These are phyloP conservation scores for Ophion ellenae DNA, from an alignment of 2,888 invertebrate species.

Conservation along the genomic window DNA sequence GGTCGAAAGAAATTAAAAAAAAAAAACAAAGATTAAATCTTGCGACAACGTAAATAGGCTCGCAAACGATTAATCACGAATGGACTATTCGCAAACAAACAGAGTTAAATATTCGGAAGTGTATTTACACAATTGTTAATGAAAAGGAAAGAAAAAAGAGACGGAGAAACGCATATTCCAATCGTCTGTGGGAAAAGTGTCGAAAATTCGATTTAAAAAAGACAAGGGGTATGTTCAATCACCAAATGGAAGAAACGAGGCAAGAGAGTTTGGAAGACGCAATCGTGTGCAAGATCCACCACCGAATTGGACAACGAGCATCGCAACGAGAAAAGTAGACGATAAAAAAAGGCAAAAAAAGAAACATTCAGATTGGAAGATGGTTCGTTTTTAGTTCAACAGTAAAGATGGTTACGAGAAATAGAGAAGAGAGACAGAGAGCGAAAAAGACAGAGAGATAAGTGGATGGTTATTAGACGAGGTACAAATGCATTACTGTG, in stretches of 20 bases:
- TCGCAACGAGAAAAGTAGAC: slow-evolving; percentile 68
- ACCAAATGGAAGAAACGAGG: slow-evolving; percentile 70
- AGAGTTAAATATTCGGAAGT: slow-evolving; percentile 42
- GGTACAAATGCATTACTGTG: slow-evolving; percentile 46
- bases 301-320: slow-evolving; percentile 68
- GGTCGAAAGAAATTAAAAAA: slow-evolving; percentile 35
- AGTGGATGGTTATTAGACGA: slow-evolving; percentile 43
- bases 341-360: slow-evolving; percentile 65
- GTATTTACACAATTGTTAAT: slow-evolving; percentile 60
- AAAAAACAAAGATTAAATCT: not conserved
- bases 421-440: slow-evolving; percentile 25
- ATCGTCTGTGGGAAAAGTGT: slow-evolving; percentile 50
- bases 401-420: not conserved
- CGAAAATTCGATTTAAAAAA: not conserved
- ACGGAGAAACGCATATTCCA: slow-evolving; percentile 49
- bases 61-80: slow-evolving; percentile 54
- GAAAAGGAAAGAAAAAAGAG: slow-evolving; percentile 8
- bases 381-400: slow-evolving; percentile 55
- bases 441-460: slow-evolving; percentile 21
- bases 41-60: slow-evolving; percentile 30
- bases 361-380: slow-evolving; percentile 52
- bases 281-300: slow-evolving; percentile 77
- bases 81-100: slow-evolving; percentile 18
- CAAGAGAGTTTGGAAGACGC: slow-evolving; percentile 52
- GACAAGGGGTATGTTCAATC: slow-evolving; percentile 58